A percentile compares a stretch with the other conserved stretches of the same genome.
phyloP scores from a whole-genome alignment of 2,113 vertebrate species.

The Phylloscopus whistleri region DNA sequence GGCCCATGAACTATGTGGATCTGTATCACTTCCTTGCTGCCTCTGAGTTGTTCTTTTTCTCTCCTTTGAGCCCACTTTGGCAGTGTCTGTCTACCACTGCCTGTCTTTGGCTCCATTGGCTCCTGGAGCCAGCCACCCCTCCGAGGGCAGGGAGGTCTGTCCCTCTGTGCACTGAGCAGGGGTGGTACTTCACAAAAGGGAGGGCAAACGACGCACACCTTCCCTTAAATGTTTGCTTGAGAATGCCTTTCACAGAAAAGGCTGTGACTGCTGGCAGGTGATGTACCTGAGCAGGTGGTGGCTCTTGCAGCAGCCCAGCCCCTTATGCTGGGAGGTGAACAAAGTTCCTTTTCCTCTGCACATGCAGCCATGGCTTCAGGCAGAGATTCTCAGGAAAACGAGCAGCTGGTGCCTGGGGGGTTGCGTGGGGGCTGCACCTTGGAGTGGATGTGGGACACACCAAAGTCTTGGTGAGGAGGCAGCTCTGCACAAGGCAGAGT shows the following conservation, averaged over 20 bases:
- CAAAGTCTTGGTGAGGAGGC: neutral
- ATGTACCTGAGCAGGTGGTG: neutral
- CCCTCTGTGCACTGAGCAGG: fast-evolving
- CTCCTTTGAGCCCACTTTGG: neutral
- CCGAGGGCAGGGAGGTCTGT: neutral
- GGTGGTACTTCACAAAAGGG: fast-evolving
- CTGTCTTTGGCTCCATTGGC: neutral
- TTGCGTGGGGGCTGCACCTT: neutral
- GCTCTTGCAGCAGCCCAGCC: neutral
- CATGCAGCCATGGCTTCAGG: neutral
- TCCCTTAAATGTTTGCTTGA: neutral
- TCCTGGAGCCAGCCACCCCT: fast-evolving
- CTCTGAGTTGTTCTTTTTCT: neutral
- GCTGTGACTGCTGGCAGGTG: neutral
- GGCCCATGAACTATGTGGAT: neutral
- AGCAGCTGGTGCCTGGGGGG: fast-evolving
- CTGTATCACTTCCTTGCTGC: neutral
- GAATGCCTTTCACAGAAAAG: neutral
- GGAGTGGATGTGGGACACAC: fast-evolving
- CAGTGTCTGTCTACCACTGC: neutral
- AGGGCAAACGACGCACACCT: neutral
- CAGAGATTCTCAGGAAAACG: neutral
- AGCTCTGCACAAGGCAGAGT: neutral
- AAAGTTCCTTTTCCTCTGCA: neutral
- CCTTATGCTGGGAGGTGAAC: neutral